A percentile compares a stretch with the other conserved stretches of the same genome.
These are phyloP conservation scores for Bothrops jararaca DNA, from an alignment of 2,113 vertebrate genomes.

Conservation along the genomic window DNA sequence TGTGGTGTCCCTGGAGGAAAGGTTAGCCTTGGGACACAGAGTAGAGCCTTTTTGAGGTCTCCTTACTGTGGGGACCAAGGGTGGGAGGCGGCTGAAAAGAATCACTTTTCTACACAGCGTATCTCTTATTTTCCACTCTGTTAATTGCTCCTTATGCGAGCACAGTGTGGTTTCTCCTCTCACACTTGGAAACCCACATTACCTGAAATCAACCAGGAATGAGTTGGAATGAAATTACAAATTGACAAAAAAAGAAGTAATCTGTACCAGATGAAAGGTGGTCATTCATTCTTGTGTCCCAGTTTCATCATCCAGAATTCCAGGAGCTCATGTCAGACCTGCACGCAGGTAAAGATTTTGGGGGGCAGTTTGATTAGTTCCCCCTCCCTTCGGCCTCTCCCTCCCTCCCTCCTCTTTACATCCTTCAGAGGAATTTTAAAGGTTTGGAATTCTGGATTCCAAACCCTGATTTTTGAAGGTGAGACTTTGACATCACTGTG, in stretches of 20 bases:
- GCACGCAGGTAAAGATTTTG: neutral
- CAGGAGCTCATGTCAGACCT: neutral
- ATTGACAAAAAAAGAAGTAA: neutral
- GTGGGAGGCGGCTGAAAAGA: neutral
- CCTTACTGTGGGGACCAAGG: neutral
- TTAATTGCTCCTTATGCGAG: too few species aligned
- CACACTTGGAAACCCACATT: neutral
- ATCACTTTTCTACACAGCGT: too few species aligned
- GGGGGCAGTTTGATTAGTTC: neutral
- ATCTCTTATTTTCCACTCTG: neutral
- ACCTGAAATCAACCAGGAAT: neutral
- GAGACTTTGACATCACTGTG: neutral
- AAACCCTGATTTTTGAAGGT: neutral
- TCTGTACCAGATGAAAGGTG: too few species aligned
- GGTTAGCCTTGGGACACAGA: neutral
- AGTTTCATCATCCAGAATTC: neutral
- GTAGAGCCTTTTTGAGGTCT: neutral
- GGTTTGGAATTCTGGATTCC: neutral
- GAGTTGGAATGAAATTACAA: neutral
- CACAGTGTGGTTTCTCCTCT: neutral
- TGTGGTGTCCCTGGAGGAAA: neutral
- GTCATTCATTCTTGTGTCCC: neutral
- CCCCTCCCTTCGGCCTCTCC: accelerated
- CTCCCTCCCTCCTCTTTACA: neutral
- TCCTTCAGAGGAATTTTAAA: neutral